Evolutionary conservation across 2,888 invertebrate genomes (phyloP), one percentile per base, ranked within the genome.

Genomic region (Eupithecia centaureata): DNA sequence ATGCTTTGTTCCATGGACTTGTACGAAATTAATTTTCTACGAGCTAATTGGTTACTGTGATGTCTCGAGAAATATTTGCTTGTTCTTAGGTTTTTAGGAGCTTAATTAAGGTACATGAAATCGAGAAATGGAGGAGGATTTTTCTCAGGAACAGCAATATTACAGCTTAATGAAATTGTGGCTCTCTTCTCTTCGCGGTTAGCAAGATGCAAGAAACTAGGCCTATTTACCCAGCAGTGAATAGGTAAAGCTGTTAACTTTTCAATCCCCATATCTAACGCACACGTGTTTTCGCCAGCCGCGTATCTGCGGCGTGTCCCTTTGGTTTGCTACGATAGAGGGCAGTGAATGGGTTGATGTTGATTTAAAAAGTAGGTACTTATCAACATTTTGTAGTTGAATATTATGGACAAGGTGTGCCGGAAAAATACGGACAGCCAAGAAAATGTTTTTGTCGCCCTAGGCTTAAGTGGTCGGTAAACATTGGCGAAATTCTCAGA

Each of bases 401-500:
- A 3, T 47, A 22, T 47, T 47, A 22, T 12, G 10, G 47, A 10
- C 18, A 47, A 47, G 22, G 47, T 47, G 47, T 10, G 22, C 10
- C 27, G 27, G 52, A 5, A 52, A 52, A 52, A 52, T 52, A 52
- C 27, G 52, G 66, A 65, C 54, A 61, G 51, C 38, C 47, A 35
- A 54, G 61, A 59, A 51, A 63, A 54, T 35, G 56, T 60, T 65
- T 73, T 71, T 74, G 61, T 61, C 63, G 62, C 58, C 52, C 18
- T 61, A 7, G 65, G 33, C 61, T 22, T 67, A 68, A 75, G 71
- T 72, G 71, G 67, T 68, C 61, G 60, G 73, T 70, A 71, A 73
- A 75, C 64, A 73, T 72, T 69, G 65, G 56, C 65, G 47, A 62
- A 70, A 42, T 71, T 67, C 70, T 73, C 70, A 68, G 69, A 70